Evolutionary conservation across 2,113 vertebrate species (phyloP).

Genomic region (Jaculus jaculus): DNA sequence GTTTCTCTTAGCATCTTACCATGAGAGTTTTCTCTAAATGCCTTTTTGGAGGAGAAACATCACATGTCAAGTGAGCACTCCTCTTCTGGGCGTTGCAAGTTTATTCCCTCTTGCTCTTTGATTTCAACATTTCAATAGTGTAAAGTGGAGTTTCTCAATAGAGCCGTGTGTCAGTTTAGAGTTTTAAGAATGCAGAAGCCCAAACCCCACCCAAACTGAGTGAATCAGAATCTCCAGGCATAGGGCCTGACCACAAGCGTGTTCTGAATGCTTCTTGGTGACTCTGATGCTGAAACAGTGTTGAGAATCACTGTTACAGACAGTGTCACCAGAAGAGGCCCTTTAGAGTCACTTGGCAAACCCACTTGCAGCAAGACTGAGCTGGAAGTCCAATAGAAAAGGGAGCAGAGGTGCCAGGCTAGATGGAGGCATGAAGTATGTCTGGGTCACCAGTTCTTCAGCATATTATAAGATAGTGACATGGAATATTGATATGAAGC

Average conservation of each 20-base stretch:
- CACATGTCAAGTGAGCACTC: neutral
- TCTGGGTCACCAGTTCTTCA: neutral
- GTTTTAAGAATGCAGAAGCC: conserved; percentile 16
- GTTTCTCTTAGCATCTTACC: neutral
- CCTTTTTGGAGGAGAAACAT: neutral
- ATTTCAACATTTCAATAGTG: neutral
- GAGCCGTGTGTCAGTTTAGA: neutral
- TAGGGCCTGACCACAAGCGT: neutral
- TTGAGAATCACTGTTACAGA: neutral
- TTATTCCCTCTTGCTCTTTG: neutral
- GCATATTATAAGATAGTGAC: neutral
- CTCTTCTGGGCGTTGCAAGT: neutral
- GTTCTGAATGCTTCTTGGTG: neutral
- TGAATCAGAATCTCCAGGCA: conserved; percentile 52
- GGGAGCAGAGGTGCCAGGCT: neutral
- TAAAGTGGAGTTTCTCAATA: neutral
- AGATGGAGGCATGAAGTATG: neutral
- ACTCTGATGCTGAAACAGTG: neutral
- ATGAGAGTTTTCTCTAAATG: neutral
- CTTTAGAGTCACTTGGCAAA: neutral
- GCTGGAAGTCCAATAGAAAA: neutral
- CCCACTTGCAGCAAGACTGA: neutral
- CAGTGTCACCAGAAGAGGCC: neutral
- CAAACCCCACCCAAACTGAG: neutral
- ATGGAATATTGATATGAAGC: neutral